Percentiles rank a stretch among this genome's conserved stretches.
These are phyloP conservation scores for Carcharodon carcharias DNA, from an alignment of 2,797 vertebrate genomes.

Conservation along the genomic window DNA sequence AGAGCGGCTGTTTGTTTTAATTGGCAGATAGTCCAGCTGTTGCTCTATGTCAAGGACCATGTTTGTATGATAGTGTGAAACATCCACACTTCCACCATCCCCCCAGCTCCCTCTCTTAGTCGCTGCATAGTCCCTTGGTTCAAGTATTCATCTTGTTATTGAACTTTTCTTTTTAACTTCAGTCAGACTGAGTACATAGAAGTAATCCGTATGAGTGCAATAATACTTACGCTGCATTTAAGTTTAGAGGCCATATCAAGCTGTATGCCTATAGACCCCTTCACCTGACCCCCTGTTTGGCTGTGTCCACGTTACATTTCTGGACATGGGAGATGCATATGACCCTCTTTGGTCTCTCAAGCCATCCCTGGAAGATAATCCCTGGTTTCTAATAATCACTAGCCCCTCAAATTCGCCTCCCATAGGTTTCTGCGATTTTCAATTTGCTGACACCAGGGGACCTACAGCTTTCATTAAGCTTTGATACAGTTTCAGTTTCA, in stretches of 20 bases:
- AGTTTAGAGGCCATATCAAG: neutral
- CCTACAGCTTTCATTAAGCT: neutral
- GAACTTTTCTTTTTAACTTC: neutral
- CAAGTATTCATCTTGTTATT: neutral
- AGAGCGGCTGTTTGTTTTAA: neutral
- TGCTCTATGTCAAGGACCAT: neutral
- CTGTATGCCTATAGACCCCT: neutral
- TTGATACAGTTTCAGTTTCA: neutral
- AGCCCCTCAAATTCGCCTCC: neutral
- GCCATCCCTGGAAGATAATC: neutral
- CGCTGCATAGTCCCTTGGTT: neutral
- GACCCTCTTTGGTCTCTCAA: neutral
- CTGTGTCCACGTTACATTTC: neutral
- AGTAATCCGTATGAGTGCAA: neutral
- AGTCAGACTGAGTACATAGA: neutral
- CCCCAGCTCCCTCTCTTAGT: neutral
- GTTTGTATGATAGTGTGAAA: neutral
- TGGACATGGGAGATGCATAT: neutral
- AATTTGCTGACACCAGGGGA: neutral
- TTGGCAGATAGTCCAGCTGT: neutral
- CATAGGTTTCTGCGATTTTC: neutral
- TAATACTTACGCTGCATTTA: slow-evolving; percentile 6
- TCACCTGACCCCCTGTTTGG: neutral
- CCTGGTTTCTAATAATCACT: neutral
- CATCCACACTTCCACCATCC: neutral